Evolutionary conservation across 1,140 invertebrate species (phyloP), one percentile per base, ranked within the genome.

Genomic region (Ceratina australensis): DNA sequence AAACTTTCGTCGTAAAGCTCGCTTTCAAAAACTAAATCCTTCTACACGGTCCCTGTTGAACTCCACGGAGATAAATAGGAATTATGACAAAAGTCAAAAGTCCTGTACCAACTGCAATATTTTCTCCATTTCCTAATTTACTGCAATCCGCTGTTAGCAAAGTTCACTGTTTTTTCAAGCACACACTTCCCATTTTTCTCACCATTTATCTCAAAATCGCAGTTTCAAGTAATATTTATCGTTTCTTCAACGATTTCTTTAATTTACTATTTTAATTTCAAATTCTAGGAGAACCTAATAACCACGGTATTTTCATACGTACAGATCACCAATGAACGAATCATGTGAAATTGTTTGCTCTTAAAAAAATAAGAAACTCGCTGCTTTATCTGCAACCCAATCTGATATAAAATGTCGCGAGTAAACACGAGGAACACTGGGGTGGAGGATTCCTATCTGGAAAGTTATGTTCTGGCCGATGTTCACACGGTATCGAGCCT

Each of bases 51-150:
- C 33, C 12, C n/a, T 10, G n/a, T 64, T 64, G 28, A 22, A 63
- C 60, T 63, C 12, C 22, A 13, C 2, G 5, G 10, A 47, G n/a
- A 64, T 47, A 64, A 71, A 71, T 47, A 59, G 68, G 42, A 59
- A 71, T 71, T 56, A 71, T n/a, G 10, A 18, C n/a, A 2, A 12
- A 71, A 71, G 20, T 71, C 28, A 42, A 47, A 56, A 57, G 28
- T 47, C 4, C 3, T 12, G 12, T 18, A 13, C 16, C 24, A 71
- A 26, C 52, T 16, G 22, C 20, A 28, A 69, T 54, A 42, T 33
- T 57, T 42, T 16, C n/a, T 13, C 4, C 26, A 13, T 33, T 16
- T 20, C 4, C 1, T 20, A 33, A 16, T 22, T 20, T 8, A 57
- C 1, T 8, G 20, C 22, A 15, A n/a, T 42, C 26, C 10, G 20